Evolutionary conservation across 2,888 invertebrate species (phyloP), one percentile per base, ranked within the genome.

Genomic region (Onchidella celtica): DNA sequence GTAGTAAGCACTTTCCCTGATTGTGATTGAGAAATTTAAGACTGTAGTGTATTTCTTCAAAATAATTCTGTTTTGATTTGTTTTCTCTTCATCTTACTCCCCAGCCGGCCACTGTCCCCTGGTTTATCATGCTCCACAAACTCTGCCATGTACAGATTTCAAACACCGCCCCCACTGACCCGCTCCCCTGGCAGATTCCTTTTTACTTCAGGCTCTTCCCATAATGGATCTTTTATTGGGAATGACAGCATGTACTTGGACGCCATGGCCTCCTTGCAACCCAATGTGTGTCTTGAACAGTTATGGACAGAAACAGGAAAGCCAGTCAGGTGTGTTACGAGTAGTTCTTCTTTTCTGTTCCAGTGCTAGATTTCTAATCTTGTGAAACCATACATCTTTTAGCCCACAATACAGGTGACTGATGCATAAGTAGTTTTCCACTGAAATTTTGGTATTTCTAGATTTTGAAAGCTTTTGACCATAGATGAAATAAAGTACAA

Each of bases 221-320:
- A 86, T 36, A 90, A 89, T 72, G 85, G 90, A 29, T 92, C 92
- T 3, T 81, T 90, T n/a, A 85, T 89, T 24, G 84, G 84, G 27
- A 89, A 89, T 70, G 89, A 87, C 66, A 87, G 88, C 83, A 86
- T 86, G 86, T 85, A 87, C 4, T 89, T 90, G 73, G 86, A 87
- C 79, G 63, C 77, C 3, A 94, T 95, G 0, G 94, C 96, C 86
- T 97, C 97, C 0, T 93, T 97, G 36, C 95, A 96, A 87, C 98
- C 98, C 0, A 96, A 97, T 87, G 95, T 98, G 85, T 98, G 97
- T 89, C 94, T 98, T 66, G 98, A 98, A 87, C 96, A 97, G 90
- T 94, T 98, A 21, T 98, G 98, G 98, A 96, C 96, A 0, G 98
- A 98, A 81, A 87, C 91, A 6, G 88, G 89, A 4, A 90, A 89